phyloP scores from a whole-genome alignment of 64 coral and sea anemone species.

The Anthopleura sola region DNA sequence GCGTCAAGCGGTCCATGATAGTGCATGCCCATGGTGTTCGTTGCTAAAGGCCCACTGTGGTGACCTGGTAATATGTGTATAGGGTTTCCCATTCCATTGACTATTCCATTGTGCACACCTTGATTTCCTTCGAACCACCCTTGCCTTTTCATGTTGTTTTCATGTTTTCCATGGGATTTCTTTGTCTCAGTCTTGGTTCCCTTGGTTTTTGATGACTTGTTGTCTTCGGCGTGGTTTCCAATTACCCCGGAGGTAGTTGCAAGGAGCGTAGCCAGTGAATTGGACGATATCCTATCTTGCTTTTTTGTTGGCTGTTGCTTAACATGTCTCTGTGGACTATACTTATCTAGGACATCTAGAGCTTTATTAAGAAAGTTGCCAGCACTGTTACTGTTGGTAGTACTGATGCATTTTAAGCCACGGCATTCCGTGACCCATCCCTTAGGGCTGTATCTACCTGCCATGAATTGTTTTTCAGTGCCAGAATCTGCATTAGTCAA shows the following conservation, averaged over 20 bases:
- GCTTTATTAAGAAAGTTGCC: conserved; percentile 29
- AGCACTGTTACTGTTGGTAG: neutral
- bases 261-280: conserved; percentile 10
- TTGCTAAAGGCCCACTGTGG: neutral
- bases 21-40: neutral
- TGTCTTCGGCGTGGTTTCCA: neutral
- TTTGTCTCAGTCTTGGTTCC: neutral
- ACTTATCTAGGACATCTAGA: conserved; percentile 5
- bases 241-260: conserved; percentile 1
- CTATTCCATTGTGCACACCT: neutral
- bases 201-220: neutral
- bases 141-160: neutral
- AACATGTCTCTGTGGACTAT: neutral
- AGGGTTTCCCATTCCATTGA: neutral
- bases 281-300: no score
- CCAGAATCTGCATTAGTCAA: neutral
- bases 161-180: neutral
- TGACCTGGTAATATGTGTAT: neutral
- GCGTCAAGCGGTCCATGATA: neutral
- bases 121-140: neutral
- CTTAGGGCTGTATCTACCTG: neutral
- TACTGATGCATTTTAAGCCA: conserved; percentile 24
- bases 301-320: neutral
- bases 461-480: neutral
- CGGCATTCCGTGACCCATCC: conserved; percentile 29